A percentile compares a stretch with the other conserved stretches of the same genome.
phyloP scores from a whole-genome alignment of 2,888 invertebrate genomes.

The Lysandra coridon region DNA sequence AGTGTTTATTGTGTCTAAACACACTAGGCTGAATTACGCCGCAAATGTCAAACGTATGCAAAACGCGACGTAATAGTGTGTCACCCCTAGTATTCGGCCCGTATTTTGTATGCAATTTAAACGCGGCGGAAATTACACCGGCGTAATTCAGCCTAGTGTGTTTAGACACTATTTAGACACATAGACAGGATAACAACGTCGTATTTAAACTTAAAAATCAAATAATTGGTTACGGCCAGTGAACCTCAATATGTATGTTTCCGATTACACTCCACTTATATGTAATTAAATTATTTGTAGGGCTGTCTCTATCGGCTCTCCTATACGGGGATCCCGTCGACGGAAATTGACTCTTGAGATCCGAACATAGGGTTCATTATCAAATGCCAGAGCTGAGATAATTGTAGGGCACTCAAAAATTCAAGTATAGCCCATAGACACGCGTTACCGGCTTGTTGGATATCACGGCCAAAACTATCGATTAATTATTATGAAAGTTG shows the following conservation, averaged over 20 bases:
- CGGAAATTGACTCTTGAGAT: background rate
- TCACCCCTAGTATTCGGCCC: too few species aligned
- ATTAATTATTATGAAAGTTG: conserved; percentile 3
- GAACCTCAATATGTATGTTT: background rate
- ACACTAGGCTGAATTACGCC: too few species aligned
- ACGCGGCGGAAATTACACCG: too few species aligned
- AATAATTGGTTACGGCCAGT: background rate
- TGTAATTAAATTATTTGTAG: background rate
- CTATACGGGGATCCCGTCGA: background rate
- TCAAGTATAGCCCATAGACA: conserved; percentile 1
- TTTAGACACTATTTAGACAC: background rate
- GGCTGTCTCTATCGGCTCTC: background rate
- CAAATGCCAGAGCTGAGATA: background rate
- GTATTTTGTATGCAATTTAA: too few species aligned
- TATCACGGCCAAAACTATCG: background rate
- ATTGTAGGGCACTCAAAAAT: conserved; percentile 17
- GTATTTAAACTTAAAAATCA: background rate
- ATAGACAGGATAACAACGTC: background rate
- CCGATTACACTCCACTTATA: background rate
- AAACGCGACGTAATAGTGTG: too few species aligned
- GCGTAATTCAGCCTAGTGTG: too few species aligned
- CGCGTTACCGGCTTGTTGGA: background rate
- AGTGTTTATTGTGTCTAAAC: too few species aligned
- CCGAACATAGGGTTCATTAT: background rate
- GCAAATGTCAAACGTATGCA: too few species aligned